Evolutionary conservation across 2,797 vertebrate genomes (phyloP).

Genomic region (Nasua narica): DNA sequence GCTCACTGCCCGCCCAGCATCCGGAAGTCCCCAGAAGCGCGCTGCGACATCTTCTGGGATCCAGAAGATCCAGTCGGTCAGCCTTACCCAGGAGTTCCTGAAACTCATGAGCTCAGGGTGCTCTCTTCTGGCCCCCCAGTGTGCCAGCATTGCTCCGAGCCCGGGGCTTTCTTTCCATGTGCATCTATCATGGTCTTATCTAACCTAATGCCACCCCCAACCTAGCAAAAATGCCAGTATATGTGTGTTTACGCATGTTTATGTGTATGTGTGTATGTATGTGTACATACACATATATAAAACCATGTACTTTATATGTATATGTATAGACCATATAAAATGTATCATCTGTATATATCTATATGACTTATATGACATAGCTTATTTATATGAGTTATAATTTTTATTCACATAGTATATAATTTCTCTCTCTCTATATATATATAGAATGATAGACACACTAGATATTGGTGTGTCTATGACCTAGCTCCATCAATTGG

Average conservation of each 20-base stretch:
- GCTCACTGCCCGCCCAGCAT: not conserved
- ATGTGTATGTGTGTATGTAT: not conserved
- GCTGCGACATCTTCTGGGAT: not conserved
- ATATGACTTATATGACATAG: not conserved
- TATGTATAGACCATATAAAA: not conserved
- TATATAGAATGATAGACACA: not conserved
- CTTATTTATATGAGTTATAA: not conserved
- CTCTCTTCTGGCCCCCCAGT: not conserved
- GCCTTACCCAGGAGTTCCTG: not conserved
- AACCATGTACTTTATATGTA: too few species aligned
- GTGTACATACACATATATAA: too few species aligned
- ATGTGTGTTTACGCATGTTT: not conserved
- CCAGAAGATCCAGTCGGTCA: not conserved
- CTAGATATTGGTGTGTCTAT: not conserved
- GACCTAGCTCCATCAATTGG: not conserved
- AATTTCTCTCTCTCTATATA: not conserved
- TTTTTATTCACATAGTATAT: not conserved
- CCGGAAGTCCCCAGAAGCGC: not conserved
- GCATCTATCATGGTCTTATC: not conserved
- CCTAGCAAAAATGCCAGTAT: not conserved
- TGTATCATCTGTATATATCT: not conserved
- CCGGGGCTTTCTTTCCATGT: not conserved
- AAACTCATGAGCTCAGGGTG: not conserved
- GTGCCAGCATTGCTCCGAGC: not conserved
- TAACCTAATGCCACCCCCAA: not conserved